Evolutionary conservation across 2,888 invertebrate species (phyloP).

Genomic region (Lycia hirtaria): DNA sequence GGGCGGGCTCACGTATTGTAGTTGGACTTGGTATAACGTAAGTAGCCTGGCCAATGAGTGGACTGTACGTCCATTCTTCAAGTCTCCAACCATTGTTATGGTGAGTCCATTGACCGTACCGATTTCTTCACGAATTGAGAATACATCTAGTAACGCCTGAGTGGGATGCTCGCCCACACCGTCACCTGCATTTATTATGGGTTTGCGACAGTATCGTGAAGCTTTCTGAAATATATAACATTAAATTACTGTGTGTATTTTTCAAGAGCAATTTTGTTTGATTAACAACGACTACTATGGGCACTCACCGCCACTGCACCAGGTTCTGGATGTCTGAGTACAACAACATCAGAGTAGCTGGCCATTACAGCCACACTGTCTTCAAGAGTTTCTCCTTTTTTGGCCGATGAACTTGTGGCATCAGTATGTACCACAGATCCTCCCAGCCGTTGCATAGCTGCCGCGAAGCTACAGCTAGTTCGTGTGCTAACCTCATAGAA

Average conservation of each 20-base stretch:
- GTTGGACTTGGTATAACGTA: conserved; percentile 96
- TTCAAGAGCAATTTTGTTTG: conserved; percentile 5
- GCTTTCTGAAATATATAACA: conserved; percentile 87
- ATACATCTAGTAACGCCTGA: conserved; percentile 98
- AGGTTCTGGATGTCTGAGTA: conserved; percentile 96
- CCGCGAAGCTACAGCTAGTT: conserved; percentile 97
- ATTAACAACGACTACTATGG: not conserved
- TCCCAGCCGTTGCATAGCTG: conserved; percentile 98
- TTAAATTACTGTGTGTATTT: too few species aligned
- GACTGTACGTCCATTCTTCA: conserved; percentile 98
- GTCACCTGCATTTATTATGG: conserved; percentile 99
- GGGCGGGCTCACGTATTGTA: conserved; percentile 96
- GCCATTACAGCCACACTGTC: conserved; percentile 94
- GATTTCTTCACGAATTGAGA: conserved; percentile 99
- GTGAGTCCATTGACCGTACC: conserved; percentile 99
- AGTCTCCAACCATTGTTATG: conserved; percentile 98
- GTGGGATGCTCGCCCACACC: conserved; percentile 99
- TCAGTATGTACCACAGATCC: conserved; percentile 97
- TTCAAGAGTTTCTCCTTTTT: conserved; percentile 98
- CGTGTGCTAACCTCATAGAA: conserved; percentile 99
- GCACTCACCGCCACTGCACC: conserved; percentile 94
- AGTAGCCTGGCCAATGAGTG: conserved; percentile 97
- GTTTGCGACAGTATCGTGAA: conserved; percentile 92
- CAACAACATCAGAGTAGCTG: conserved; percentile 97
- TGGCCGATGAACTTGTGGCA: conserved; percentile 95